phyloP scores from a whole-genome alignment of 2,797 vertebrate genomes.

The Rhabdophis nuchalis region DNA sequence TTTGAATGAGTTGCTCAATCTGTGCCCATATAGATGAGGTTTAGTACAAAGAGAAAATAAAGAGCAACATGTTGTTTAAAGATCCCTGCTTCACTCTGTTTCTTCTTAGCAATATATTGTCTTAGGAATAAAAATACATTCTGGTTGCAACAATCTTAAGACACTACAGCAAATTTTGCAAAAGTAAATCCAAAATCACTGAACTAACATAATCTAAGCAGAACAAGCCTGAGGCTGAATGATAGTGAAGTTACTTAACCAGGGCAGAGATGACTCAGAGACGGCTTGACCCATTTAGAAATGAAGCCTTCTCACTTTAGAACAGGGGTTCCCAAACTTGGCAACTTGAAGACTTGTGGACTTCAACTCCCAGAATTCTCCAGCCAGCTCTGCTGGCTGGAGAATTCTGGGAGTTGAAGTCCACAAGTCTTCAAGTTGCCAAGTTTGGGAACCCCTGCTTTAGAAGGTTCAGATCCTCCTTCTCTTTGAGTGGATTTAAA shows the following conservation, averaged over 20 bases:
- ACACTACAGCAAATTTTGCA: background rate
- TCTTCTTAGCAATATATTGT: constrained; percentile 2
- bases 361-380: no score
- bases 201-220: constrained; percentile 27
- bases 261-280: background rate
- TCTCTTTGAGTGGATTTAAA: background rate
- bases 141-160: background rate
- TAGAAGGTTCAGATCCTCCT: constrained; percentile 14
- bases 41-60: background rate
- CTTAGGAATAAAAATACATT: background rate
- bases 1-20: background rate
- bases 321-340: no score
- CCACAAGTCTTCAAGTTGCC: no score
- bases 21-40: background rate
- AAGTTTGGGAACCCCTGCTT: no score
- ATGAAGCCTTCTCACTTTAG: background rate
- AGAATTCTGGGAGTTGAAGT: no score
- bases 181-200: constrained; percentile 52
- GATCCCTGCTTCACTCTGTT: background rate
- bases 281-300: constrained; percentile 25
- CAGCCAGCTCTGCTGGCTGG: no score
- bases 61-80: background rate
- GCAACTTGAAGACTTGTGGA: no score
- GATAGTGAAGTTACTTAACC: constrained; percentile 19
- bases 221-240: constrained; percentile 39